These are phyloP conservation scores for Sinocyclocheilus anophthalmus DNA, from an alignment of 2,113 vertebrate species.

Conservation along the genomic window DNA sequence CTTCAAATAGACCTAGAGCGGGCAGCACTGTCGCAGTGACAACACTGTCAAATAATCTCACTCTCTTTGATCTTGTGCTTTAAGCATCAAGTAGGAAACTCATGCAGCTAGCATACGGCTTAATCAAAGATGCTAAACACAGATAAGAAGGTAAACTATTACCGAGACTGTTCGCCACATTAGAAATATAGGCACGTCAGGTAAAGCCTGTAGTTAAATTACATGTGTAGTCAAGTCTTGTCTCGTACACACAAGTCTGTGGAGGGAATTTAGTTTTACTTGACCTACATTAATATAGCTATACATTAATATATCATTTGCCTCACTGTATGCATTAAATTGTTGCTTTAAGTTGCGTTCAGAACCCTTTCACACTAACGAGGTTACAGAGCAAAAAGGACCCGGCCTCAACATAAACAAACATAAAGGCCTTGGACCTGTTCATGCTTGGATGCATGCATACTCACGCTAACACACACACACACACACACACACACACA, in stretches of 20 bases:
- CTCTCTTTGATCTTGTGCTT: conserved; percentile 32
- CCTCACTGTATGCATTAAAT: background rate
- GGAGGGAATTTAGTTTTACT: background rate
- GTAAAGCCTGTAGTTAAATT: conserved; percentile 3
- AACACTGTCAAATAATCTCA: conserved; percentile 28
- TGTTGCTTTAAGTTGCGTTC: background rate
- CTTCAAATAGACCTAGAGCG: background rate
- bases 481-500: too few species aligned
- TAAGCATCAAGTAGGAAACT: conserved; percentile 22
- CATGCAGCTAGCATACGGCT: background rate
- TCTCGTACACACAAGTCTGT: background rate
- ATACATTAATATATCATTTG: background rate
- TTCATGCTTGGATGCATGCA: too few species aligned
- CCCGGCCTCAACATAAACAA: too few species aligned
- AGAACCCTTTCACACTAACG: too few species aligned
- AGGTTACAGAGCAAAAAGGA: too few species aligned
- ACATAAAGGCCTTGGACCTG: too few species aligned
- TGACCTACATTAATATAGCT: background rate
- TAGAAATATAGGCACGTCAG: background rate
- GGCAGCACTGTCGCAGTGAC: conserved; percentile 6
- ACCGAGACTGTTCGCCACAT: background rate
- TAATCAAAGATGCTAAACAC: conserved; percentile 22
- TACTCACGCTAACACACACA: too few species aligned
- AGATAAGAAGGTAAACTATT: conserved; percentile 18
- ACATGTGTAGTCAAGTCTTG: background rate